Evolutionary conservation across 2,797 vertebrate species (phyloP).

Genomic region (Tapera naevia): DNA sequence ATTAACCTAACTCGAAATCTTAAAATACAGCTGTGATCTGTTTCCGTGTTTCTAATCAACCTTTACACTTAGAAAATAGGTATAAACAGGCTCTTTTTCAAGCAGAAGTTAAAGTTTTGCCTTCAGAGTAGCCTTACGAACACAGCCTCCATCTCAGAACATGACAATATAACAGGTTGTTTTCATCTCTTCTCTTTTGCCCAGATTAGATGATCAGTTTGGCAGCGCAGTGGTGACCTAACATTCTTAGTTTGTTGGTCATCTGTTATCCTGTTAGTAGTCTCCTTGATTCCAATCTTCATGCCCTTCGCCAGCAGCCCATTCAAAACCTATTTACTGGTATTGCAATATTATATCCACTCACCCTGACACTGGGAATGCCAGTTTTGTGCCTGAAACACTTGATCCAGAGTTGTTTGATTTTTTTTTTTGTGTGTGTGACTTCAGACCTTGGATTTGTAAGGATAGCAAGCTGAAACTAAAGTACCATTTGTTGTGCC

Average conservation of each 20-base stretch:
- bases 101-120: background rate
- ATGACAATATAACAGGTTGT: background rate
- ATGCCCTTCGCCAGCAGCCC: background rate
- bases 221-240: background rate
- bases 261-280: background rate
- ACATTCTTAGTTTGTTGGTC: background rate
- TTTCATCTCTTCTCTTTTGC: background rate
- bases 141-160: background rate
- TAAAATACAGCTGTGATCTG: background rate
- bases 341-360: background rate
- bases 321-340: background rate
- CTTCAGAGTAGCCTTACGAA: background rate
- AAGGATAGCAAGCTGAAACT: background rate
- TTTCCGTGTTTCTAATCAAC: background rate
- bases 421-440: background rate
- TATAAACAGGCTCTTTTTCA: background rate
- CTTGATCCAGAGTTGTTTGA: background rate
- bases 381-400: background rate
- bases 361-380: background rate
- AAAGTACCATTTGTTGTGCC: background rate
- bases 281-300: background rate
- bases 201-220: background rate
- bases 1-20: background rate
- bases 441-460: background rate
- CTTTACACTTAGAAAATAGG: background rate